Evolutionary conservation across 1,140 invertebrate species (phyloP).

Genomic region (Hypothenemus hampei): DNA sequence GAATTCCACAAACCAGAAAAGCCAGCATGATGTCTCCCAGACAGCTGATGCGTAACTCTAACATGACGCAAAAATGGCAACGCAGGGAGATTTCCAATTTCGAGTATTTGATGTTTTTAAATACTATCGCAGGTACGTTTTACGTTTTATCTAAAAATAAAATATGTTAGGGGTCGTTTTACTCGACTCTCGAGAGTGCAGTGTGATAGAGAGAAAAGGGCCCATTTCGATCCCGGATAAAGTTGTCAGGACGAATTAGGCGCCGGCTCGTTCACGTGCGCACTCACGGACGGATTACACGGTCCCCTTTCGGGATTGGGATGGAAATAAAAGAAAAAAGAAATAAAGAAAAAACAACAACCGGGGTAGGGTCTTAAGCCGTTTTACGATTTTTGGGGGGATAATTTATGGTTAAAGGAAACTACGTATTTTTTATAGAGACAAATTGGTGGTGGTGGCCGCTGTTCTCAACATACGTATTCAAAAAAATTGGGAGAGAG

Average conservation of each 20-base stretch:
- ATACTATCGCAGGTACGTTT: slow-evolving; percentile 91
- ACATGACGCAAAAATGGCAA: slow-evolving; percentile 99
- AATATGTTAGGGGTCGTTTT: slow-evolving; percentile 4
- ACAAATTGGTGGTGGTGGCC: too few species aligned
- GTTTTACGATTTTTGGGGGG: too few species aligned
- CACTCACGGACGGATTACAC: slow-evolving; percentile 7
- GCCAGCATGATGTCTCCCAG: slow-evolving; percentile 98
- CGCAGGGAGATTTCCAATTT: slow-evolving; percentile 98
- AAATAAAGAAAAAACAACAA: too few species aligned
- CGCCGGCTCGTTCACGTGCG: slow-evolving; percentile 37
- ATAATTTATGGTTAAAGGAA: too few species aligned
- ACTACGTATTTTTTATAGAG: too few species aligned
- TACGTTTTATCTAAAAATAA: background rate
- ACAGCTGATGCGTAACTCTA: slow-evolving; percentile 96
- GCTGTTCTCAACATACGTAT: too few species aligned
- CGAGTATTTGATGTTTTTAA: slow-evolving; percentile 99
- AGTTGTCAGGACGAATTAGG: slow-evolving; percentile 40
- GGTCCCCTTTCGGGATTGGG: slow-evolving; percentile 2
- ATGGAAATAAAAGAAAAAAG: too few species aligned
- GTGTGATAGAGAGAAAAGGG: too few species aligned
- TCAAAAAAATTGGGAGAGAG: too few species aligned
- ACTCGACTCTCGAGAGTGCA: too few species aligned
- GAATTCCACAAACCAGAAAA: slow-evolving; percentile 92
- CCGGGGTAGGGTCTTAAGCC: too few species aligned
- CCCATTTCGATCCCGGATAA: too few species aligned